These are phyloP conservation scores for Aegotheles bennettii DNA, from an alignment of 2,113 vertebrate species.

Conservation along the genomic window DNA sequence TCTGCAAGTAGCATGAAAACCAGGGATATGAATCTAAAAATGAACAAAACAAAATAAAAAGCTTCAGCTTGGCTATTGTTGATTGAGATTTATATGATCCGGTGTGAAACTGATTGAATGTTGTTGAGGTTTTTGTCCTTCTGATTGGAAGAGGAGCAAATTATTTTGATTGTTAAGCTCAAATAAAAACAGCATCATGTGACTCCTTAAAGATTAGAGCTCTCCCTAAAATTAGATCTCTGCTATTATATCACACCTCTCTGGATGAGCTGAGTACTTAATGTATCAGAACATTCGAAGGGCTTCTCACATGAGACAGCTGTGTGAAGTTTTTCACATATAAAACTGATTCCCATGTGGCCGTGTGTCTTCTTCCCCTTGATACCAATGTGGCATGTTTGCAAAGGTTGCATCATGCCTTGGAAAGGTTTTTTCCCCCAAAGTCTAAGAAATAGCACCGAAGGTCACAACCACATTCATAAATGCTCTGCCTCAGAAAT, in stretches of 20 bases:
- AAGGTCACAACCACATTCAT: rapidly evolving
- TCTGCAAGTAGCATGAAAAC: background rate
- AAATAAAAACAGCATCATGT: background rate
- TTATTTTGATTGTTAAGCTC: background rate
- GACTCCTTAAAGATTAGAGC: background rate
- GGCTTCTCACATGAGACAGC: background rate
- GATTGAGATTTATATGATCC: background rate
- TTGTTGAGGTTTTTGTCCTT: background rate
- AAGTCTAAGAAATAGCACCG: rapidly evolving
- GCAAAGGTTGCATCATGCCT: rapidly evolving
- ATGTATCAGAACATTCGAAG: background rate
- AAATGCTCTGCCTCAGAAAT: background rate
- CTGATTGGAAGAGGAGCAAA: background rate
- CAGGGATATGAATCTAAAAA: background rate
- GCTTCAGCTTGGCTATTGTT: background rate
- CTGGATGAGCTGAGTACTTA: background rate
- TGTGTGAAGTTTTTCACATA: background rate
- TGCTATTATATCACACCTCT: rapidly evolving
- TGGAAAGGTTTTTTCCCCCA: background rate
- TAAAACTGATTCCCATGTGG: background rate
- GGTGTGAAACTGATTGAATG: background rate
- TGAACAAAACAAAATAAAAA: background rate
- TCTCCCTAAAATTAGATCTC: background rate
- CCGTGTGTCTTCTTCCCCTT: background rate
- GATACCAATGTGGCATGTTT: rapidly evolving